Evolutionary conservation across 2,888 invertebrate genomes (phyloP), one percentile per base, ranked within the genome.

Genomic region (Protodeltote pygarga): DNA sequence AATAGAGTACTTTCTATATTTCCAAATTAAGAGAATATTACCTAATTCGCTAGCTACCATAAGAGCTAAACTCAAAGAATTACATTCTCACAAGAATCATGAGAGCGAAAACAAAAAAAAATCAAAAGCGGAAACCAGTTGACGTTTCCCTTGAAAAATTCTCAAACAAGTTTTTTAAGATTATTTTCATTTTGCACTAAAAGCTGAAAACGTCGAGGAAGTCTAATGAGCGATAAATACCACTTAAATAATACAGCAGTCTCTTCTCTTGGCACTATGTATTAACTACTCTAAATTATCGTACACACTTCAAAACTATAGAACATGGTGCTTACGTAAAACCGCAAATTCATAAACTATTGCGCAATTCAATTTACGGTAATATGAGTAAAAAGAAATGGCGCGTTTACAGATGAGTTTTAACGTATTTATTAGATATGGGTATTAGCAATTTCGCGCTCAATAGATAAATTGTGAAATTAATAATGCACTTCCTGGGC

Each of bases 401-500:
- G 10, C 24, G 13, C 9, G 1, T 28, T 37, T 31, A 5, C 9
- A 37, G 11, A 45, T 23, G 13, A 3, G 28, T 23, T 19, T 19
- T 4, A 35, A 10, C 6, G 48, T 59, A 40, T 55, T 55, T 55
- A 19, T 50, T 37, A 37, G 15, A 47, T 28, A 42, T 13, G 39
- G 32, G 11, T 46, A 45, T 42, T 32, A 42, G 23, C 14, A 13
- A 50, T 41, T 54, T 54, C 46, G 17, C 44, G 31, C n/a, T 47
- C 40, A 35, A 63, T 65, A 53, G 45, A 52, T 34, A 58, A 24
- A 53, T 49, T 50, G 45, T 40, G 33, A 47, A 40, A 61, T 64
- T 45, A 48, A 34, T 50, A 61, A 25, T 65, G 55, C 65, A 59
- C 44, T 57, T 67, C 62, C 55, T 51, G 48, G 21, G 32, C 47